Base-by-base conservation (phyloP, 2,888 invertebrate species). In the Parascotia fuliginaria region DNA sequence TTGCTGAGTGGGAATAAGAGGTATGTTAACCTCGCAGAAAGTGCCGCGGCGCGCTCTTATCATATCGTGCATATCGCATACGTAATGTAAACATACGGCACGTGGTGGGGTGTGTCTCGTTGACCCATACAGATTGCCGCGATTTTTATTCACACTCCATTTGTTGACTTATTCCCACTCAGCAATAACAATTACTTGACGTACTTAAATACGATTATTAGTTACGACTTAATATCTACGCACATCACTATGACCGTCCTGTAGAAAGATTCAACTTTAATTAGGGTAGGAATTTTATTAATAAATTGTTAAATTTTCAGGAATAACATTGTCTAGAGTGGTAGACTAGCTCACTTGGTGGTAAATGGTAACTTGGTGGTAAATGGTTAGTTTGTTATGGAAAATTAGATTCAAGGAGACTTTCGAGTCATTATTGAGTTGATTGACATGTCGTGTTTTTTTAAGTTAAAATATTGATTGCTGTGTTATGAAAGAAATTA, bases 51-150 rank as follows among this genome's bases (percentile, higher is more conserved):
- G 48, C 47, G 49, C 36, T 14, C 15, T 15, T 43, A 41, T 11
- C 51, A 46, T 29, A 46, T 37, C 45, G 43, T 28, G 39, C 41
- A 39, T 27, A 13, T n/a, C 29, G 6, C 22, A 27, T 24, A 49
- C 15, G 32, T 49, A 39, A 59, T 43, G 37, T 37, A 22, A 44
- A 46, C 22, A 41, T 34, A 51, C 41, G 48, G 37, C 28, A 50
- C 73, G 73, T 68, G 68, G 51, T 50, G 62, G 77, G 78, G 74
- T 70, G 76, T 77, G 75, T 68, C 77, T 65, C 65, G 42, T 14
- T 70, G 60, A 70, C 63, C 64, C 60, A 48, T 70, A 58, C 46
- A 50, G 49, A 61, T 45, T 70, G 57, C 47, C 52, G 44, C 51
- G 45, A 24, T 70, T 62, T 47, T 51, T 61, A 73, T 58, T 70